Conservation (phyloP, 2,113 vertebrate species). For the Corythaixoides concolor region DNA sequence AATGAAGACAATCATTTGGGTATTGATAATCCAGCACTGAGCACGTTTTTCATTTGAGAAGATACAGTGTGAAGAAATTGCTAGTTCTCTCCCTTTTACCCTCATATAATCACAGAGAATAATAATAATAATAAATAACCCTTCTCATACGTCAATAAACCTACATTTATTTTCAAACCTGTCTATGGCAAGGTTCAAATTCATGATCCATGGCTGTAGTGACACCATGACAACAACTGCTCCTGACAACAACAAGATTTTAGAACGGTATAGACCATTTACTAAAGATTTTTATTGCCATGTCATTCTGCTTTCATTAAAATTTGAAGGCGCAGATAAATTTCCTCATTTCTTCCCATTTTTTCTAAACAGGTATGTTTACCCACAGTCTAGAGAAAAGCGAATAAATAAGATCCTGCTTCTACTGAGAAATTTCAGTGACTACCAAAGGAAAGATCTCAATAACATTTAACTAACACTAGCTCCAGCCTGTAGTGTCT, state of each 20-base stretch:
- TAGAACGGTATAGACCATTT: neutral
- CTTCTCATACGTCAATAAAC: neutral
- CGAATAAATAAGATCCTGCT: neutral
- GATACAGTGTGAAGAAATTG: neutral
- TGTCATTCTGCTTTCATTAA: neutral
- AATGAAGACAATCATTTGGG: slow-evolving; percentile 46
- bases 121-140: neutral
- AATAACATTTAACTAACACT: neutral
- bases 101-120: neutral
- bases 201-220: neutral
- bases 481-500: neutral
- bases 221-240: neutral
- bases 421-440: neutral
- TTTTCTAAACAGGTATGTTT: neutral
- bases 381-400: neutral
- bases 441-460: neutral
- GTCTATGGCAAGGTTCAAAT: neutral
- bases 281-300: neutral
- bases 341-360: neutral
- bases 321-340: neutral
- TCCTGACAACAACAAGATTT: neutral
- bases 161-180: neutral
- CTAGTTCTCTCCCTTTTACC: neutral
- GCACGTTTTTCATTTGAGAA: neutral
- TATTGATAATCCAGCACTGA: neutral